Base-by-base conservation (phyloP, 1,140 invertebrate species). In the Thaumetopoea pityocampa region DNA sequence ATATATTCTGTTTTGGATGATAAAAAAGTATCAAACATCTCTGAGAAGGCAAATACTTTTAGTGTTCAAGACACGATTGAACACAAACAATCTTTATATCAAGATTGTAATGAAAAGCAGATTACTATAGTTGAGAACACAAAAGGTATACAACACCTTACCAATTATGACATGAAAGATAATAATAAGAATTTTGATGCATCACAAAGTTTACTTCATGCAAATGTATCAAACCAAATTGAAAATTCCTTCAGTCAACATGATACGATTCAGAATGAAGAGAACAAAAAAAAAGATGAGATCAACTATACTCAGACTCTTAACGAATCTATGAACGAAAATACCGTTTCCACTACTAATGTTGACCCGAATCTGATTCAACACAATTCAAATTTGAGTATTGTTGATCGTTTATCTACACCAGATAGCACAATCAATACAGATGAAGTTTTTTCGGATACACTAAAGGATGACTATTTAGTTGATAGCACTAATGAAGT, bases 381-480 rank as follows among this genome's bases (percentile, higher is more conserved):
- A n/a, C n/a, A n/a, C n/a, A n/a, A n/a, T n/a, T n/a, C n/a, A n/a
- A n/a, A n/a, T n/a, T n/a, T n/a, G n/a, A n/a, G n/a, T n/a, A 50
- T 27, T 32, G 5, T 28, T 5, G 37, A 57, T 38, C 14, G 14
- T 4, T 36, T 24, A 28, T 66, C 58, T 34, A 53, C 53, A 30
- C 67, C 76, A n/a, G 79, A 83, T 35, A 83, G 72, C 53, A 78
- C 73, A 14, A 65, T 65, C 16, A 53, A 53, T 22, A 67, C 33
- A 32, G 41, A 53, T 23, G 29, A 35, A 27, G 32, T 20, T 22
- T 19, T 17, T 16, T 33, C 54, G 6, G 22, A 47, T 22, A 15
- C 30, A 23, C 38, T 48, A n/a, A 26, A 9, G 10, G 24, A 51
- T 11, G 58, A 51, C 29, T 38, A 37, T 42, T 11, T 56, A 7